Evolutionary conservation across 2,113 vertebrate species (phyloP).

Genomic region (Triplophysa siluroides): DNA sequence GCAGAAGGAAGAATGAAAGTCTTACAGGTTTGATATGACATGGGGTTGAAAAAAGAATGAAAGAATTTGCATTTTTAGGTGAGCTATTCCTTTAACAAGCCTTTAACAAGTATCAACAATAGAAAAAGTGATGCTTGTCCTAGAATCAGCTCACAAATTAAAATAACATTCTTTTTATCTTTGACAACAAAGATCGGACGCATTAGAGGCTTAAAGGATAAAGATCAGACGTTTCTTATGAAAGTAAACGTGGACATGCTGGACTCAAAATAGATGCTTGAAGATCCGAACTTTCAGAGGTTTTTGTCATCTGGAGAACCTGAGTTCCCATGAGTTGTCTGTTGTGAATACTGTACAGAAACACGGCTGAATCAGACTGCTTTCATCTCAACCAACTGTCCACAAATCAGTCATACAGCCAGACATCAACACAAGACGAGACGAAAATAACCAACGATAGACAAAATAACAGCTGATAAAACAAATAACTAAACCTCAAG

Average conservation of each 20-base stretch:
- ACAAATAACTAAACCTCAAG: constrained; percentile 16
- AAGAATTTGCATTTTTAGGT: too few relatives aligned
- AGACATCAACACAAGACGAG: constrained; percentile 1
- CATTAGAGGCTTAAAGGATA: neutral
- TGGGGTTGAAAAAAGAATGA: too few relatives aligned
- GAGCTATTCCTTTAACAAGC: too few relatives aligned
- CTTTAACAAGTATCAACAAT: too few relatives aligned
- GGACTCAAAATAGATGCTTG: constrained; percentile 12
- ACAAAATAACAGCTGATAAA: constrained; percentile 36
- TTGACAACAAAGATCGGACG: neutral
- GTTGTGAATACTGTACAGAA: neutral
- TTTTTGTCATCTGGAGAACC: neutral
- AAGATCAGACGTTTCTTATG: neutral
- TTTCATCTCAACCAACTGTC: constrained; percentile 17
- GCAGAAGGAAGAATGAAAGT: too few relatives aligned
- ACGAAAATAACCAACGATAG: neutral
- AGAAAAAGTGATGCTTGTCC: too few relatives aligned
- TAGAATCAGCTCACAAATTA: neutral
- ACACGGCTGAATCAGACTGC: neutral
- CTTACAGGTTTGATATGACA: too few relatives aligned
- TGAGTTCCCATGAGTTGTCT: neutral
- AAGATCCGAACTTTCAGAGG: neutral
- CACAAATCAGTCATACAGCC: constrained; percentile 6
- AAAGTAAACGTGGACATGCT: neutral
- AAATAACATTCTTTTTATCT: neutral